Conservation (phyloP, 2,113 vertebrate genomes). For the Macquaria australasica region DNA sequence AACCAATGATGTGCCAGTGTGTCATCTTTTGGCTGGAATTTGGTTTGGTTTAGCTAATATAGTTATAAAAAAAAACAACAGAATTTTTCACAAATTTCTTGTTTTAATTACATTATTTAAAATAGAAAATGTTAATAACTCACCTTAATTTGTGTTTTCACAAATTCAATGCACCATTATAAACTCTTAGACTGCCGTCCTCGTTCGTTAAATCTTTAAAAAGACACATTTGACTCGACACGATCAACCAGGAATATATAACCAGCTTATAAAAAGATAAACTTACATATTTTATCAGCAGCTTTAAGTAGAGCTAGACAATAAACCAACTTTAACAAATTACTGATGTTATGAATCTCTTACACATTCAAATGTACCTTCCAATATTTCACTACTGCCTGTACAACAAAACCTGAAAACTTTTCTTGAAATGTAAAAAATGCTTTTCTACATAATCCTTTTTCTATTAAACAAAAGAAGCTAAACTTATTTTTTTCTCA, state of each 20-base stretch:
- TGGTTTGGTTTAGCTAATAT: neutral
- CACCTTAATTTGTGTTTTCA: neutral
- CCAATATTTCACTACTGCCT: no score
- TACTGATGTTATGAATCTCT: neutral
- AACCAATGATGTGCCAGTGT: conserved; percentile 21
- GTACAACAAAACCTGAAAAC: neutral
- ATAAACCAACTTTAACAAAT: neutral
- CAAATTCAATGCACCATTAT: neutral
- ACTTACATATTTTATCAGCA: neutral
- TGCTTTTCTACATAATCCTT: neutral
- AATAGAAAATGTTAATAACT: neutral
- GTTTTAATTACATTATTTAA: conserved; percentile 17
- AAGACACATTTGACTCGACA: neutral
- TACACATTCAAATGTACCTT: neutral
- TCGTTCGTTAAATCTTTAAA: conserved; percentile 8
- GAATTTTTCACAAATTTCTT: neutral
- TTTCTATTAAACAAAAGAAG: neutral
- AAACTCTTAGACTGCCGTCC: neutral
- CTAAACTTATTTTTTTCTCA: no score
- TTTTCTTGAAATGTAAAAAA: neutral
- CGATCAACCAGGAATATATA: neutral
- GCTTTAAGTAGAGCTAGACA: neutral
- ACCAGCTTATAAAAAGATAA: neutral
- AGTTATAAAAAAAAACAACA: neutral
- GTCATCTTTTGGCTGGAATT: neutral